Evolutionary conservation across 2,888 invertebrate genomes (phyloP).

Genomic region (Hermaeophaga mercurialis): DNA sequence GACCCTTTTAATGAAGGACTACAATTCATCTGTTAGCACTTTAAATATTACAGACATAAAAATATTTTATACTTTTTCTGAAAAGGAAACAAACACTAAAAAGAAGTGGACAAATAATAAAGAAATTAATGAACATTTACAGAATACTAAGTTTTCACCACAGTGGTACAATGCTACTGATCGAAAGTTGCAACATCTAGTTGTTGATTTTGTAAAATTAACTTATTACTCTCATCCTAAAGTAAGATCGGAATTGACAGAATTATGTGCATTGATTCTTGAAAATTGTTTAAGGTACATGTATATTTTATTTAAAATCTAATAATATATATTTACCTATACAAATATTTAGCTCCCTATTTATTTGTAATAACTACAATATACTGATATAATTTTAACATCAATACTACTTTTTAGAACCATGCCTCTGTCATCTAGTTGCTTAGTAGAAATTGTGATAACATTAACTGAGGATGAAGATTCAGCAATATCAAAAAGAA

Average conservation of each 20-base stretch:
- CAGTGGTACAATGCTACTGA: constrained; percentile 67
- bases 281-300: constrained; percentile 64
- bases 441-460: constrained; percentile 70
- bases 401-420: too few species aligned
- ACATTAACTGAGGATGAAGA: constrained; percentile 71
- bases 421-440: constrained; percentile 65
- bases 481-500: constrained; percentile 59
- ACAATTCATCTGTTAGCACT: constrained; percentile 41
- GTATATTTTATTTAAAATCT: too few species aligned
- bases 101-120: constrained; percentile 45
- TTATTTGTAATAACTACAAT: too few species aligned
- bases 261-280: constrained; percentile 64
- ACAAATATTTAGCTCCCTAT: too few species aligned
- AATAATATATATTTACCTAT: too few species aligned
- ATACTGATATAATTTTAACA: too few species aligned
- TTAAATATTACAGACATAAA: constrained; percentile 21
- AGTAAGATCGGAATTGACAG: constrained; percentile 68
- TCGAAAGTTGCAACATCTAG: constrained; percentile 61
- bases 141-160: constrained; percentile 55
- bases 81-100: background rate
- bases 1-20: constrained; percentile 58
- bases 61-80: background rate
- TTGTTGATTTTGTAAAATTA: constrained; percentile 61
- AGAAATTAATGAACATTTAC: constrained; percentile 54
- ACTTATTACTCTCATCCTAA: constrained; percentile 65